Evolutionary conservation across 1,140 invertebrate genomes (phyloP).

Genomic region (Aleiodes sp.): DNA sequence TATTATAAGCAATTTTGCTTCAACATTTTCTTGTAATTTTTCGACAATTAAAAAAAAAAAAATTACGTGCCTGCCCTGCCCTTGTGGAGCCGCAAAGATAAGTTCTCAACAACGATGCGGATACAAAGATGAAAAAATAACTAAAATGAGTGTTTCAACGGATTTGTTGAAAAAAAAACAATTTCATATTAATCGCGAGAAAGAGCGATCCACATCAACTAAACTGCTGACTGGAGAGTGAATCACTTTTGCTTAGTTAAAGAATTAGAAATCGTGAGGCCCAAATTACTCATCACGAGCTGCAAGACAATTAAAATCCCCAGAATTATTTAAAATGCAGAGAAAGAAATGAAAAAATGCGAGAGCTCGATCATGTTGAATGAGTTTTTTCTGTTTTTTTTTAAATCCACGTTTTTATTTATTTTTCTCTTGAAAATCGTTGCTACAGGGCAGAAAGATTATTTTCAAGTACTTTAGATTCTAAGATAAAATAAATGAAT

Average conservation of each 20-base stretch:
- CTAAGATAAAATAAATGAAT: slow-evolving; percentile 15
- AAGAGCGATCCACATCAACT: slow-evolving; percentile 23
- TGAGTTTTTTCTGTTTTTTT: too few relatives aligned
- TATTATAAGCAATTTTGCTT: neutral
- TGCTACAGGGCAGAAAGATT: neutral
- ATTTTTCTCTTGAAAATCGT: slow-evolving; percentile 19
- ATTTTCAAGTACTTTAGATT: slow-evolving; percentile 28
- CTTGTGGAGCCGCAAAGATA: slow-evolving; percentile 19
- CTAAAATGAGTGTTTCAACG: neutral
- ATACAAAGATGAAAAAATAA: slow-evolving; percentile 31
- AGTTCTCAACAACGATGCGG: slow-evolving; percentile 33
- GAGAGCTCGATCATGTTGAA: neutral
- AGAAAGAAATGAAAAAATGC: slow-evolving; percentile 4
- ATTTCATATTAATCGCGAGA: slow-evolving; percentile 3
- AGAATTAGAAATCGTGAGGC: too few relatives aligned
- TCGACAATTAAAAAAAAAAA: slow-evolving; percentile 18
- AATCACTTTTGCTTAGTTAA: too few relatives aligned
- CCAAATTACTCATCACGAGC: neutral
- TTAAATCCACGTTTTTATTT: slow-evolving; percentile 16
- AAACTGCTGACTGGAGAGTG: slow-evolving; percentile 3
- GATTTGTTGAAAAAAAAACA: neutral
- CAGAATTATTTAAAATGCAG: slow-evolving; percentile 14
- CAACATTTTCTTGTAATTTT: neutral
- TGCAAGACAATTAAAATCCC: neutral
- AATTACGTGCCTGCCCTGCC: slow-evolving; percentile 26